Evolutionary conservation across 2,113 vertebrate genomes (phyloP), one percentile per base, ranked within the genome.

Genomic region (Origma solitaria): DNA sequence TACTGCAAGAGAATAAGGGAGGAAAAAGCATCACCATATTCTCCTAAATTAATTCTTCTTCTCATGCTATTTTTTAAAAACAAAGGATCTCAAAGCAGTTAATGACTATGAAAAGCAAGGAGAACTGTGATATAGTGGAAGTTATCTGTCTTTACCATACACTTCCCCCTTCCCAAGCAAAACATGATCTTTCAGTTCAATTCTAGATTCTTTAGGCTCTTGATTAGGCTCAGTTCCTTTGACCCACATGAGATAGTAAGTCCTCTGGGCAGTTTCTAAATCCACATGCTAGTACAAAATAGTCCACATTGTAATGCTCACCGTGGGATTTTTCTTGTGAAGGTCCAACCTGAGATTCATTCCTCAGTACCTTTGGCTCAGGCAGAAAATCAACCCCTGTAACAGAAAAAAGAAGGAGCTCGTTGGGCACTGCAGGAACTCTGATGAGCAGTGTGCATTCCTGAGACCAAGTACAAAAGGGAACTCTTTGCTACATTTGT

Each of bases 271-370:
- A 70, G 27, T 58, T 88, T 80, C 64, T 87, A 86, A 89, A 86
- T 17, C 21, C 45, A 53, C 5, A 21, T 40, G 13, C 40, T 51
- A 15, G 22, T 33, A 40, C 37, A 85, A 61, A 65, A 58, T 4
- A 30, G 37, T 33, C 35, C 9, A 23, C 65, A 81, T 5, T 69
- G 16, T 6, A 62, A 27, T 49, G 78, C 95, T 97, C 75, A 97
- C 97, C 97, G 92, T 96, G 95, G 53, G 95, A 87, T 22, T 95
- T 94, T 73, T 96, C 88, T 31, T 56, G 53, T 12, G 78, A 92
- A 23, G 73, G 49, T 57, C 82, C 71, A 45, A 54, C 33, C 40
- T 90, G 86, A 42, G 92, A 95, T 53, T 83, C 92, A 49, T 30
- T 82, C 71, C 97, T 96, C 62, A 90, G n/a, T 49, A 89, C 11